Base-by-base conservation (phyloP, 2,113 vertebrate species). In the Silurus glanis region DNA sequence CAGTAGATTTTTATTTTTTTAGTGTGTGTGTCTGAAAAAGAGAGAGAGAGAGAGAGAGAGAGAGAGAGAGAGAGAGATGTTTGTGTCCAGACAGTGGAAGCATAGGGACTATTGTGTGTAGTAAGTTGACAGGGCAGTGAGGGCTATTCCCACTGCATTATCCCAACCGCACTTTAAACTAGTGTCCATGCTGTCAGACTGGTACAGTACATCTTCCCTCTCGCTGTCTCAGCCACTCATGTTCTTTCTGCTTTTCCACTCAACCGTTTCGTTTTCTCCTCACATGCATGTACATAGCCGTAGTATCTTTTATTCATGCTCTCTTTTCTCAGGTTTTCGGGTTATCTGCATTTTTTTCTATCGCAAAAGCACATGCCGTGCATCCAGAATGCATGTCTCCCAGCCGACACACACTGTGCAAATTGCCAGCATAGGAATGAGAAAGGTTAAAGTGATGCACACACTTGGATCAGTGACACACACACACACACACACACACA, bases 281-380 rank as follows among this genome's bases (percentile, higher is more conserved):
- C 74, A 76, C 85, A 83, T 76, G 53, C 28, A 71, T 86, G 71
- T 75, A 56, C 21, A n/a, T 17, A 6, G 16, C 51, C n/a, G 5
- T 19, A 69, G 23, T 83, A 76, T 87, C 80, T 87, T 87, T 87
- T 78, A 83, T 83, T 66, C 47, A 51, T 78, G 84, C 13, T 5
- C 59, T 67, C 19, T 76, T 82, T 82, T 82, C 80, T 75, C 45
- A 62, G 25, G 17, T 80, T 53, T 67, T 72, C 21, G 12, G 37
- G 66, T 71, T 37, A 23, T 66, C 51, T 17, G 79, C 23, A 37
- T 37, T 55, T 55, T 75, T 25, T 66, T n/a, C 71, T 25, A 66
- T 67, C 61, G 7, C 16, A 21, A 49, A 74, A 78, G 28, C 55
- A 78, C 85, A 75, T 82, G 58, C 19, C 74, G 84, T 56, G 62